Evolutionary conservation across 2,888 invertebrate species (phyloP).

Genomic region (Aphodius sticticus): DNA sequence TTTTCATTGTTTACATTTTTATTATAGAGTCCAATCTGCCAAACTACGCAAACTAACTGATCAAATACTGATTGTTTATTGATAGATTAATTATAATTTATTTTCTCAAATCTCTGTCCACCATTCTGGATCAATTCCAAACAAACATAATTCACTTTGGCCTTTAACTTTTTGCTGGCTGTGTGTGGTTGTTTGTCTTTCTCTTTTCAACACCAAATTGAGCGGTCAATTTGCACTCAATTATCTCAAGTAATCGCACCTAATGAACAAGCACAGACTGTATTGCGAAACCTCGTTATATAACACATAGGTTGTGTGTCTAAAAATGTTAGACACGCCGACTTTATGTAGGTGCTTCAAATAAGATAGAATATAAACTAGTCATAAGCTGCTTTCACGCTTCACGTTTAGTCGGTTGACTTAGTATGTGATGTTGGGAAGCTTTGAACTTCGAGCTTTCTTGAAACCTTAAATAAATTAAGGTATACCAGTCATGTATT

Average conservation of each 20-base stretch:
- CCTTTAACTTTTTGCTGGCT: not conserved
- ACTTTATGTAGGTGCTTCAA: not conserved
- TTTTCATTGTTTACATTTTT: conserved; percentile 4
- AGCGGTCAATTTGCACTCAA: not conserved
- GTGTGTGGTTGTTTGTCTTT: not conserved
- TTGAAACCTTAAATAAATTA: no score
- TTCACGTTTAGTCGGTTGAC: no score
- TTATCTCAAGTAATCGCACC: conserved; percentile 4
- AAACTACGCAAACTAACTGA: not conserved
- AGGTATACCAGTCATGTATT: no score
- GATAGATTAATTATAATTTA: not conserved
- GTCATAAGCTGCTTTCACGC: not conserved
- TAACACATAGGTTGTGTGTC: not conserved
- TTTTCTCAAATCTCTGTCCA: not conserved
- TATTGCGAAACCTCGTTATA: not conserved
- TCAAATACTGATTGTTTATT: not conserved
- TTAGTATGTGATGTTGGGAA: no score
- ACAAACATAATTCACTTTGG: not conserved
- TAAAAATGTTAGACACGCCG: conserved; percentile 4
- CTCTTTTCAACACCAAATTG: conserved; percentile 4
- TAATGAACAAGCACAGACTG: not conserved
- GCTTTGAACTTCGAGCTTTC: no score
- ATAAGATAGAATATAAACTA: not conserved
- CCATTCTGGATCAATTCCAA: not conserved
- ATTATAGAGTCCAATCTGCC: not conserved